Base-by-base conservation (phyloP, 2,797 vertebrate species). In the Hipposideros larvatus region DNA sequence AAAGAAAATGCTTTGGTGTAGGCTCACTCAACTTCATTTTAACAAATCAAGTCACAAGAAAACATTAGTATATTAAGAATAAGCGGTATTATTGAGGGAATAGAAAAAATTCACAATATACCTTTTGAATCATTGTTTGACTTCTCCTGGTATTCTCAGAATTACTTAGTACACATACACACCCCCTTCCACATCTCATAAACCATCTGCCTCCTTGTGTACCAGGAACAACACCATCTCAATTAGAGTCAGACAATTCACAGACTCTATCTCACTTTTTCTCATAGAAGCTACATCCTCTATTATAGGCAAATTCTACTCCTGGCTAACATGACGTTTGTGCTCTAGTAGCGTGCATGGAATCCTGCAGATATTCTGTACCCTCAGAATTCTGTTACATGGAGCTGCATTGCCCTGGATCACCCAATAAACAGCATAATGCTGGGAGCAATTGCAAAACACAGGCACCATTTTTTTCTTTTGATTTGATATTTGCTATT, bases 1-100 rank as follows among this genome's bases (percentile, higher is more conserved):
- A 7, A 65, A 87, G 10, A 24, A 87, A 88, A 93, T 51, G 14
- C n/a, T 82, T 65, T 71, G 26, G 7, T 51, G 92, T 79, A 80
- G 68, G 7, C 4, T 57, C 28, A 84, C 4, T 55, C 37, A 73
- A 22, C 19, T 83, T 96, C 59, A 41, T 87, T 63, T 96, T 78
- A 73, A 57, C n/a, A 68, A 91, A 65, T 48, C 18, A 77, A 88
- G 22, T 34, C 51, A 59, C 37, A 84, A 55, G 41, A 90, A 37
- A 75, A 61, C 24, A 66, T 21, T 48, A 41, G 2, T 70, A 37
- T 57, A 66, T 34, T n/a, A 70, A 55, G 31, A 83, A 19, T 22
- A 11, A 5, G 82, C 61, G 34, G 77, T 80, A 43, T 71, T 48
- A 51, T 8, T 74, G 71, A 88, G 7, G 19, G 2, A 3, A 83